Evolutionary conservation across 2,888 invertebrate genomes (phyloP).

Genomic region (Miltochrista miniata): DNA sequence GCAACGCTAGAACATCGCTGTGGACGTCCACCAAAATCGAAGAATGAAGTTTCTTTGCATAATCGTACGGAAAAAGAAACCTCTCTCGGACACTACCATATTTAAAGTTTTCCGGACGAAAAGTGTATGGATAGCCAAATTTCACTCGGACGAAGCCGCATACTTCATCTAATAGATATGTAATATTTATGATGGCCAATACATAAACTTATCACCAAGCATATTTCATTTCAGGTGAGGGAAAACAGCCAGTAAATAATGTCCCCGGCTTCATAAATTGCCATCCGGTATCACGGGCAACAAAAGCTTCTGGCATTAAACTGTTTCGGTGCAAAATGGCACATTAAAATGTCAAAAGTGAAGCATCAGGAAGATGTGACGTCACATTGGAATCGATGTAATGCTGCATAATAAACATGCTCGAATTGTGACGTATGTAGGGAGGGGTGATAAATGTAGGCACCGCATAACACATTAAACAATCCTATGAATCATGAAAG

Average conservation of each 20-base stretch:
- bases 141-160: no score
- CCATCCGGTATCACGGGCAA: slow-evolving; percentile 44
- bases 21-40: no score
- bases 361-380: slow-evolving; percentile 45
- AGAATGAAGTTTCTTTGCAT: no score
- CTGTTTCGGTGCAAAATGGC: slow-evolving; percentile 55
- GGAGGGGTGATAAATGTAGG: no score
- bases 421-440: neutral
- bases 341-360: slow-evolving; percentile 73
- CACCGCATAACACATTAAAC: no score
- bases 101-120: no score
- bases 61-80: no score
- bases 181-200: slow-evolving; percentile 17
- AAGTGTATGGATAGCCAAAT: no score
- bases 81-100: no score
- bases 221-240: slow-evolving; percentile 32
- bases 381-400: slow-evolving; percentile 25
- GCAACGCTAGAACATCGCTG: no score
- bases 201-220: slow-evolving; percentile 28
- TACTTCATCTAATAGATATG: no score
- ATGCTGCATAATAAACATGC: slow-evolving; percentile 12
- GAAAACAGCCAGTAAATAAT: slow-evolving; percentile 54
- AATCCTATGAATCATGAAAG: no score
- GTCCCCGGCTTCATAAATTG: slow-evolving; percentile 55
- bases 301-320: slow-evolving; percentile 66